Percentiles rank a stretch among this genome's conserved stretches.
These are phyloP conservation scores for Lasioglossum marginatum DNA, from an alignment of 2,888 invertebrate genomes.

Conservation along the genomic window DNA sequence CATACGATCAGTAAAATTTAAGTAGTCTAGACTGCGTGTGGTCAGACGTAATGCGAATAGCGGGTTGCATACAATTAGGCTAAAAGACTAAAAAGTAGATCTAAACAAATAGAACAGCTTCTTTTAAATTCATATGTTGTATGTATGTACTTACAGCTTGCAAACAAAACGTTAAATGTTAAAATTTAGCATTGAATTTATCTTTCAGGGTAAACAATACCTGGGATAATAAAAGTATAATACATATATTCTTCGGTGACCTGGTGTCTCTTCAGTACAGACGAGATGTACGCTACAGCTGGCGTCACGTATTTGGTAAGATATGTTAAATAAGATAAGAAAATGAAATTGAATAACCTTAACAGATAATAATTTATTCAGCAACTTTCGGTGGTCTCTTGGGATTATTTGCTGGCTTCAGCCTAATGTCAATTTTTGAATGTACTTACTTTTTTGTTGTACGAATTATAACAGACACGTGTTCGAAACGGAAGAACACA, in stretches of 20 bases:
- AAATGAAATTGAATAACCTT: slow-evolving; percentile 15
- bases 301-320: slow-evolving; percentile 89
- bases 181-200: not conserved
- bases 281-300: slow-evolving; percentile 88
- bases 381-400: slow-evolving; percentile 90
- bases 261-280: slow-evolving; percentile 89
- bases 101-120: not conserved
- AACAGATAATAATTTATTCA: slow-evolving; percentile 79
- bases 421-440: slow-evolving; percentile 89
- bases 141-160: no score
- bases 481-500: slow-evolving; percentile 9
- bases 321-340: slow-evolving; percentile 25
- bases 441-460: slow-evolving; percentile 88
- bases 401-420: slow-evolving; percentile 90
- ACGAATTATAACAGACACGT: slow-evolving; percentile 81
- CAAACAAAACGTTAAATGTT: not conserved
- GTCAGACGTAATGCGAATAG: not conserved
- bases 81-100: not conserved
- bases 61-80: not conserved
- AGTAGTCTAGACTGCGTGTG: not conserved
- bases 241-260: slow-evolving; percentile 89
- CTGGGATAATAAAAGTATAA: slow-evolving; percentile 85
- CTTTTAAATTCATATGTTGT: not conserved
- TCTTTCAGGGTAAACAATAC: slow-evolving; percentile 43
- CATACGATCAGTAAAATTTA: not conserved